phyloP scores from a whole-genome alignment of 92 coral and sea anemone species.

The Anthopleura xanthogrammica region DNA sequence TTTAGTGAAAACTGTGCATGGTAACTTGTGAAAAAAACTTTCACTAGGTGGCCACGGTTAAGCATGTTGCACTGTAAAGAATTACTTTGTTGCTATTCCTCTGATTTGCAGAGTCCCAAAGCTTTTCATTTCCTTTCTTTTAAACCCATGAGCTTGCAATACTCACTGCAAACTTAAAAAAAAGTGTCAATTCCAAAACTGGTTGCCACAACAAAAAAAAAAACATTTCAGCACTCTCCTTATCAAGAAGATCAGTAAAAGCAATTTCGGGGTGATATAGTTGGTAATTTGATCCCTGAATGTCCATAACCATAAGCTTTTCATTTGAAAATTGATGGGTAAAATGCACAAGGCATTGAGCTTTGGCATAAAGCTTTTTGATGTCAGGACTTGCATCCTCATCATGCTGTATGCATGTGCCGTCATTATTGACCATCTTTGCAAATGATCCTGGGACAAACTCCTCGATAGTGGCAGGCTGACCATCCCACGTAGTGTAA shows the following conservation, averaged over 20 bases:
- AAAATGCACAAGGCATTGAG: slow-evolving; percentile 59
- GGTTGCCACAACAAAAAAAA: slow-evolving; percentile 72
- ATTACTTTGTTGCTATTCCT: no score
- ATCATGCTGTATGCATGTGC: slow-evolving; percentile 40
- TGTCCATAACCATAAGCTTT: slow-evolving; percentile 60
- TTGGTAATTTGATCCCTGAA: slow-evolving; percentile 68
- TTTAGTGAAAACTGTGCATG: neutral
- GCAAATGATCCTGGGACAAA: slow-evolving; percentile 63
- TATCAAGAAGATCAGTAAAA: slow-evolving; percentile 37
- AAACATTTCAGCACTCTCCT: slow-evolving; percentile 37
- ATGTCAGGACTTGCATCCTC: slow-evolving; percentile 36
- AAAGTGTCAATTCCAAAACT: no score
- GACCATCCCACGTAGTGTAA: slow-evolving; percentile 43
- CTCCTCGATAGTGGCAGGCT: slow-evolving; percentile 73
- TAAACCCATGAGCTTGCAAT: no score
- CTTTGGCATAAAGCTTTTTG: slow-evolving; percentile 59
- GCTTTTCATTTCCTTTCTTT: no score
- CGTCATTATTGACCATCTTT: slow-evolving; percentile 63
- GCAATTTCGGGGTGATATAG: slow-evolving; percentile 74
- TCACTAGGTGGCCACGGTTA: no score
- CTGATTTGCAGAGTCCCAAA: no score
- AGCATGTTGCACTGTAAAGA: no score
- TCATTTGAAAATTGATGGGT: slow-evolving; percentile 34
- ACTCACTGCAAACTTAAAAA: no score
- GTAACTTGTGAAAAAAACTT: no score